A percentile compares a stretch with the other conserved stretches of the same genome.
Conservation (phyloP, 1,140 invertebrate genomes). For the Teleogryllus occipitalis region DNA sequence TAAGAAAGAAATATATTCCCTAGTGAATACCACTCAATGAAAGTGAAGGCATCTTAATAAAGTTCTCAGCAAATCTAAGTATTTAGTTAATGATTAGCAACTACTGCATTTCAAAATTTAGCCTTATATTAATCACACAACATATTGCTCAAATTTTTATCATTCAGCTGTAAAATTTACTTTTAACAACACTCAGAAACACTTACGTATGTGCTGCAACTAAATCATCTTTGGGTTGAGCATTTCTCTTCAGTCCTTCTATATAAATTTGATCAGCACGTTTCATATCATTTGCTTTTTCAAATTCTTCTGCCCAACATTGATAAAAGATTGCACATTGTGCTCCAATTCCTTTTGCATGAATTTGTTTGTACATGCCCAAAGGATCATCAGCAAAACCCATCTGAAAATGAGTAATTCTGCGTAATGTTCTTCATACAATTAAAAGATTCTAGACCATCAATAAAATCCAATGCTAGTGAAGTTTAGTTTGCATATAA, state of each 20-base stretch:
- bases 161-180: too few relatives aligned
- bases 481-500: too few relatives aligned
- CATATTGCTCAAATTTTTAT: too few relatives aligned
- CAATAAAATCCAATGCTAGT: too few relatives aligned
- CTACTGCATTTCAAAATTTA: too few relatives aligned
- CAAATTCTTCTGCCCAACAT: constrained; percentile 73
- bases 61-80: too few relatives aligned
- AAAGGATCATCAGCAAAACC: constrained; percentile 62
- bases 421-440: neutral
- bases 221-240: constrained; percentile 64
- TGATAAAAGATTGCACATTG: constrained; percentile 68
- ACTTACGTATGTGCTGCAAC: constrained; percentile 52
- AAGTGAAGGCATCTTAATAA: too few relatives aligned
- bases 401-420: constrained; percentile 46
- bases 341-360: constrained; percentile 65
- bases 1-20: too few relatives aligned
- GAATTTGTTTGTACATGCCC: constrained; percentile 65
- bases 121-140: too few relatives aligned
- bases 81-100: too few relatives aligned
- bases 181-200: neutral
- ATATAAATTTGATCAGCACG: constrained; percentile 65
- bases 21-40: too few relatives aligned
- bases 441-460: too few relatives aligned
- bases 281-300: constrained; percentile 62
- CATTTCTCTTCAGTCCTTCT: constrained; percentile 55